Evolutionary conservation across 2,797 vertebrate genomes (phyloP).

Genomic region (Strix occidentalis): DNA sequence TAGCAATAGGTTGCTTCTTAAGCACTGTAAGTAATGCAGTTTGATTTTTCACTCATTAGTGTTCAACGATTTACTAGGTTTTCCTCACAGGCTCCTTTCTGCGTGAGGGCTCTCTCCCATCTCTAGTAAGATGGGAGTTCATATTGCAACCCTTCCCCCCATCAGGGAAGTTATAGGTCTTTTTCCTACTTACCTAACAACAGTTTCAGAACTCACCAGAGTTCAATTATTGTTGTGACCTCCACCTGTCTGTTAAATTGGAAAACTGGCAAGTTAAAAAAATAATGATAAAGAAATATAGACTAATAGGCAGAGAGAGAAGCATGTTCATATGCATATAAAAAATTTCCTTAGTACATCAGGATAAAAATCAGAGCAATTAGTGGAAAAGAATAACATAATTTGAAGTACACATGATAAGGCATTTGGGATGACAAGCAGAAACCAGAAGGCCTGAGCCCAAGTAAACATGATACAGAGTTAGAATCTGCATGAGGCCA

Average conservation of each 20-base stretch:
- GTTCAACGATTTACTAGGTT: not conserved
- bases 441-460: not conserved
- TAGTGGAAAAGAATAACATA: not conserved
- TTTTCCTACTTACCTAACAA: not conserved
- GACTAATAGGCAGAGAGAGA: not conserved
- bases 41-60: constrained; percentile 13
- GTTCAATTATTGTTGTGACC: not conserved
- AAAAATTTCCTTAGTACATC: not conserved
- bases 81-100: not conserved
- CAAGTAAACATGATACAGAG: not conserved
- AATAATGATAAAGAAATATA: not conserved
- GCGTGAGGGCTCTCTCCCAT: not conserved
- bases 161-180: not conserved
- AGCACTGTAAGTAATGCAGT: not conserved
- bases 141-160: not conserved
- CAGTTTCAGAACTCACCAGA: not conserved
- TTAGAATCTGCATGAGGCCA: not conserved
- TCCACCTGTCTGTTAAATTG: not conserved
- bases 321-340: not conserved
- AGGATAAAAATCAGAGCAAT: not conserved
- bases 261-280: not conserved
- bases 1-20: not conserved
- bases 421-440: not conserved
- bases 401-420: not conserved
- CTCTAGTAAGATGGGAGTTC: not conserved